These are phyloP conservation scores for Puffinus mauretanicus DNA, from an alignment of 2,113 vertebrate genomes.

Conservation along the genomic window DNA sequence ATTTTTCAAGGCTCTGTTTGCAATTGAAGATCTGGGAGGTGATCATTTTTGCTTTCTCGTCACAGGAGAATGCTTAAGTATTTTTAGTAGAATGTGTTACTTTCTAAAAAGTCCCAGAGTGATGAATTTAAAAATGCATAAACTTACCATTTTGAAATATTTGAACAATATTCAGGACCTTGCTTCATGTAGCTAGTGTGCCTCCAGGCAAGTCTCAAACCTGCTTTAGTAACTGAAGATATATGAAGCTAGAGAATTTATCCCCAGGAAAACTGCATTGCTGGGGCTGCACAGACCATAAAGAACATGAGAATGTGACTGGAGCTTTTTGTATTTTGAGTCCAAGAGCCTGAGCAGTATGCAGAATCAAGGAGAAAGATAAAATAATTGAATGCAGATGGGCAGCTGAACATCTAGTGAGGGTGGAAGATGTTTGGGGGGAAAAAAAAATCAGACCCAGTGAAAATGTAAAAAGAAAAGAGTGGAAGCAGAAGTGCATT, in stretches of 20 bases:
- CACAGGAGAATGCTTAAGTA: neutral
- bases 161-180: neutral
- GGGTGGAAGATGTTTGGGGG: neutral
- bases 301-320: conserved; percentile 37
- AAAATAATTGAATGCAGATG: conserved; percentile 48
- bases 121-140: neutral
- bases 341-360: neutral
- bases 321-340: neutral
- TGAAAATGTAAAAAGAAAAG: neutral
- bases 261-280: neutral
- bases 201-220: neutral
- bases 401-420: neutral
- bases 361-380: neutral
- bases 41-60: neutral
- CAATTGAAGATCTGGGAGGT: neutral
- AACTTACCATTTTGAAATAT: neutral
- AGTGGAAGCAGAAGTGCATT: neutral
- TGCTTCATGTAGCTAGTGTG: neutral
- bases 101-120: neutral
- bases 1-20: neutral
- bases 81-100: neutral
- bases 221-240: conserved; percentile 18
- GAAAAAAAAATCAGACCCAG: neutral
- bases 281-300: conserved; percentile 4
- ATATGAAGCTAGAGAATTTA: conserved; percentile 4